Percentiles rank a stretch among this genome's conserved stretches.
These are phyloP conservation scores for Empidonax alnorum DNA, from an alignment of 2,113 vertebrate genomes.

Conservation along the genomic window DNA sequence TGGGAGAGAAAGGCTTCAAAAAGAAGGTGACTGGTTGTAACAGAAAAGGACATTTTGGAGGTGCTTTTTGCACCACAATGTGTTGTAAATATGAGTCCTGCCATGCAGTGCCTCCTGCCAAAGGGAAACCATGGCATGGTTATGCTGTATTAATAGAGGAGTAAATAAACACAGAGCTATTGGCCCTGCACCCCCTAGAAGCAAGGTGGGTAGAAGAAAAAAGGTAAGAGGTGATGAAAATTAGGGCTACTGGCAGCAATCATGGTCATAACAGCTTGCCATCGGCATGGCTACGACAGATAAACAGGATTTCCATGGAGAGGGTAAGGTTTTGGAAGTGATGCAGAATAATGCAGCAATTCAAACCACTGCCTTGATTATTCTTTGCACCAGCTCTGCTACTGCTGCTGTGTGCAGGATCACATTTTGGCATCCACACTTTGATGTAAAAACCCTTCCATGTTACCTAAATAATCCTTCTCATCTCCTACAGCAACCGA, in stretches of 20 bases:
- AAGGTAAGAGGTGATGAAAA: background rate
- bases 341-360: background rate
- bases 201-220: background rate
- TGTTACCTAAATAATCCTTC: background rate
- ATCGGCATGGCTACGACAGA: background rate
- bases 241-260: background rate
- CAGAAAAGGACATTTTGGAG: background rate
- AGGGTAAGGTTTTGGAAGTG: background rate
- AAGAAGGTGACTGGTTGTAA: background rate
- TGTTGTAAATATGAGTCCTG: background rate
- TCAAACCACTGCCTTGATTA: background rate
- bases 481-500: background rate
- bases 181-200: background rate
- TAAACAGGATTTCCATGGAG: background rate
- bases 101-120: background rate
- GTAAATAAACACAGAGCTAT: background rate
- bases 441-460: background rate
- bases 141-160: background rate
- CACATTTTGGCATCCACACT: background rate
- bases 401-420: background rate
- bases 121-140: background rate
- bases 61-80: background rate
- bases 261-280: rapidly evolving
- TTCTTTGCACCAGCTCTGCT: background rate
- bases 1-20: background rate